These are phyloP conservation scores for Solea senegalensis DNA, from an alignment of 2,113 vertebrate species.

Conservation along the genomic window DNA sequence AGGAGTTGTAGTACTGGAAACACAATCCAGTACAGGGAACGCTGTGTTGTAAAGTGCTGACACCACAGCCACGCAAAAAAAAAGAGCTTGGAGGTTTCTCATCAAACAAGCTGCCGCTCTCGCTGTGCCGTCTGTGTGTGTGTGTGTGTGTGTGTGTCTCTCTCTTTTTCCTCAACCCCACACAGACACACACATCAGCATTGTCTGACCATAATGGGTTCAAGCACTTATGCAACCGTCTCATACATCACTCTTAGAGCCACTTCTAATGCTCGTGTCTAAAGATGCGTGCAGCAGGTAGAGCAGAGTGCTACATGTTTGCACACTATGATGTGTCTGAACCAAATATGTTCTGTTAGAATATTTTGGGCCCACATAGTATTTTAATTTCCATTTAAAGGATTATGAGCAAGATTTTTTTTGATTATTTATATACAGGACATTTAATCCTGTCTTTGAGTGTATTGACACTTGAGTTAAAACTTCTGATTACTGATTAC, in stretches of 20 bases:
- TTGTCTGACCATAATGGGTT: slow-evolving; percentile 30
- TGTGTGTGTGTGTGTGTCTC: neutral
- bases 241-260: slow-evolving; percentile 2
- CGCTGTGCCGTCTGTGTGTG: too few species aligned
- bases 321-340: slow-evolving; percentile 7
- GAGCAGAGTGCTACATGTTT: slow-evolving; percentile 16
- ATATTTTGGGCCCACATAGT: neutral
- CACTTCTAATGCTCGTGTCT: slow-evolving; percentile 37
- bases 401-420: neutral
- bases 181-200: slow-evolving; percentile 17
- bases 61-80: too few species aligned
- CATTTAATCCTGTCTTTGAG: neutral
- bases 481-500: neutral
- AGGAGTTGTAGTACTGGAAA: slow-evolving; percentile 36
- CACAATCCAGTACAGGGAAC: neutral
- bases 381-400: neutral
- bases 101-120: neutral
- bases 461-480: neutral
- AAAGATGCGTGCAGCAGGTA: slow-evolving; percentile 3
- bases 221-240: slow-evolving; percentile 17
- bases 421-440: neutral
- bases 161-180: slow-evolving; percentile 10
- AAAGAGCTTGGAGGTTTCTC: neutral
- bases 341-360: neutral
- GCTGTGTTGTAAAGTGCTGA: slow-evolving; percentile 22